Conservation (phyloP, 1,140 invertebrate species). For the Nixonia krombeini region DNA sequence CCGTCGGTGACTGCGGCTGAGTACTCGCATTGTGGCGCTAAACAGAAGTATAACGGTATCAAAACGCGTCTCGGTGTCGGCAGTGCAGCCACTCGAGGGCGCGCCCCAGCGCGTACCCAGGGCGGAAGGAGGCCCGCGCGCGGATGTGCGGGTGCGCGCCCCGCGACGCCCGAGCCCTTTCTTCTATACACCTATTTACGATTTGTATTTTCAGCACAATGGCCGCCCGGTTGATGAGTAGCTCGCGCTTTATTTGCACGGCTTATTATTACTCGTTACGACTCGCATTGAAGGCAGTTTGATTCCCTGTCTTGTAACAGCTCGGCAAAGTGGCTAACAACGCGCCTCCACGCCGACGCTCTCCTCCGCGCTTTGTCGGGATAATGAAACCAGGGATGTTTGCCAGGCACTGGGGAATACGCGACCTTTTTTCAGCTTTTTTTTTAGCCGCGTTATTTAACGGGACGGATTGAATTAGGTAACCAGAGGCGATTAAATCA, state of each 20-base stretch:
- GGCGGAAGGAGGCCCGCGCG: not conserved
- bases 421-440: too few relatives aligned
- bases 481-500: too few relatives aligned
- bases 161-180: slow-evolving; percentile 4
- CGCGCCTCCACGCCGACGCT: too few relatives aligned
- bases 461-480: too few relatives aligned
- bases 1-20: slow-evolving; percentile 19
- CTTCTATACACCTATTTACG: slow-evolving; percentile 5
- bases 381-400: too few relatives aligned
- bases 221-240: not conserved
- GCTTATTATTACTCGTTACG: slow-evolving; percentile 37
- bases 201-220: slow-evolving; percentile 17
- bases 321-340: not conserved
- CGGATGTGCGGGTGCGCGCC: not conserved
- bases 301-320: too few relatives aligned
- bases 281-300: slow-evolving; percentile 12
- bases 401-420: too few relatives aligned
- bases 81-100: slow-evolving; percentile 47
- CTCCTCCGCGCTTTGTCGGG: too few relatives aligned
- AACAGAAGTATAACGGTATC: slow-evolving; percentile 51
- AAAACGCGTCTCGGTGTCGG: slow-evolving; percentile 34
- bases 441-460: too few relatives aligned
- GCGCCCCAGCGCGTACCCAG: slow-evolving; percentile 16
- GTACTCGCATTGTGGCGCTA: slow-evolving; percentile 30
- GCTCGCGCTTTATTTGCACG: slow-evolving; percentile 33